Conservation (phyloP, 2,888 invertebrate species). For the Cryptophagus acutangulus region DNA sequence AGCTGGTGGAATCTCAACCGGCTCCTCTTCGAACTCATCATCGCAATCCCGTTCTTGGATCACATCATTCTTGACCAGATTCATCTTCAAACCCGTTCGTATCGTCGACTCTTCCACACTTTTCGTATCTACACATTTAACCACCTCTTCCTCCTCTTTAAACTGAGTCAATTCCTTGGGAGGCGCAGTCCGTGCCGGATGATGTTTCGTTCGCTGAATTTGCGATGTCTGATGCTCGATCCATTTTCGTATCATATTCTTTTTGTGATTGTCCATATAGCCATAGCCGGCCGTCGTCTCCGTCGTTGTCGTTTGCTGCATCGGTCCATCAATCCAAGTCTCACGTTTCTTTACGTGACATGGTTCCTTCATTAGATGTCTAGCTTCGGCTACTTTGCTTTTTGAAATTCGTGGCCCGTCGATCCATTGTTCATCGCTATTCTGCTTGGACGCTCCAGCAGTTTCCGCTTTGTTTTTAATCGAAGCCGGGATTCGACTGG, state of each 20-base stretch:
- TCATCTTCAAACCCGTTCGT: slow-evolving; percentile 55
- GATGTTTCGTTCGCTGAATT: slow-evolving; percentile 60
- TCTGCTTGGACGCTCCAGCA: slow-evolving; percentile 48
- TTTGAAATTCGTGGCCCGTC: slow-evolving; percentile 90
- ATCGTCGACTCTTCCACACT: slow-evolving; percentile 59
- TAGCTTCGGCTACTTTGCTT: slow-evolving; percentile 74
- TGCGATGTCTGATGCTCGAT: slow-evolving; percentile 86
- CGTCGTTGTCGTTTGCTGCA: too few species aligned
- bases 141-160: slow-evolving; percentile 53
- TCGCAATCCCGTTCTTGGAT: slow-evolving; percentile 48
- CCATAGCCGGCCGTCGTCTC: slow-evolving; percentile 63
- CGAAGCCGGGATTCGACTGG: slow-evolving; percentile 49
- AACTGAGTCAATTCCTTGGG: slow-evolving; percentile 60
- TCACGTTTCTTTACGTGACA: slow-evolving; percentile 75
- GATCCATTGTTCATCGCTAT: slow-evolving; percentile 95
- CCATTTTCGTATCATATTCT: slow-evolving; percentile 90
- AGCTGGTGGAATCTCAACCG: slow-evolving; percentile 76
- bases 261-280: slow-evolving; percentile 89
- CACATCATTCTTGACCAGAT: slow-evolving; percentile 28
- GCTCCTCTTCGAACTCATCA: slow-evolving; percentile 73
- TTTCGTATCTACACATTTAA: slow-evolving; percentile 49
- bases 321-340: slow-evolving; percentile 95
- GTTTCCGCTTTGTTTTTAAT: slow-evolving; percentile 55
- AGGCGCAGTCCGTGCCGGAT: slow-evolving; percentile 17
- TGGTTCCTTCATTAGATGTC: slow-evolving; percentile 73